Base-by-base conservation (phyloP, 2,888 invertebrate genomes). In the Abrostola triplasia region DNA sequence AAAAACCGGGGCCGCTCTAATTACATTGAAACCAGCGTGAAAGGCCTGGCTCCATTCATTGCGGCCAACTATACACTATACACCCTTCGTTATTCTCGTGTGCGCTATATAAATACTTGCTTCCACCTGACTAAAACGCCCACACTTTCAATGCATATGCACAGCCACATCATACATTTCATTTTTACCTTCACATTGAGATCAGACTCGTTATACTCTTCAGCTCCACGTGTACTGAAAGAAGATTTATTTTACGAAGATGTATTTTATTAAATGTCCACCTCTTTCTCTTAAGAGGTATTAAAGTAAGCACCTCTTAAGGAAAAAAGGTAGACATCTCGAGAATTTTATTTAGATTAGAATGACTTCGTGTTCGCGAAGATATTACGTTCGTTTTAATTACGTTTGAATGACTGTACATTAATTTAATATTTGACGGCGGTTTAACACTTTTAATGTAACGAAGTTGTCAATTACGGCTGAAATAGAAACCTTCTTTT, bases 11-110 rank as follows among this genome's bases (percentile, higher is more conserved):
- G 87, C 81, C 82, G 90, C 88, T 88, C 89, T 93, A 93, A 93
- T 92, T 92, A 92, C 90, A 91, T 90, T 90, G 91, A 89, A 90
- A 88, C 82, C 83, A 86, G 85, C 85, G 86, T 87, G 89, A 92
- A 91, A 91, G 86, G 84, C 86, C 79, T 81, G 70, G 79, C 78
- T 78, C 84, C 85, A 90, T 92, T 92, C 90, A 92, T 84, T 79
- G 86, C 84, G 75, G 70, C 76, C 77, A 82, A 84, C 87, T 88
- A 85, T 85, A 83, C 81, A 76, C 77, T 80, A 78, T 76, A 76
- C 76, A 79, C 76, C 75, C 83, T 78, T 76, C 81, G 79, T 77
- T 82, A 77, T 73, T 73, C 77, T 73, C 56, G 67, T 73, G 70
- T 76, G 77, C 76, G 58, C 74, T 81, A 74, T 81, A 80, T 81